These are phyloP conservation scores for Nephrocerus scutellatus DNA, from an alignment of 2,888 invertebrate genomes.

Conservation along the genomic window DNA sequence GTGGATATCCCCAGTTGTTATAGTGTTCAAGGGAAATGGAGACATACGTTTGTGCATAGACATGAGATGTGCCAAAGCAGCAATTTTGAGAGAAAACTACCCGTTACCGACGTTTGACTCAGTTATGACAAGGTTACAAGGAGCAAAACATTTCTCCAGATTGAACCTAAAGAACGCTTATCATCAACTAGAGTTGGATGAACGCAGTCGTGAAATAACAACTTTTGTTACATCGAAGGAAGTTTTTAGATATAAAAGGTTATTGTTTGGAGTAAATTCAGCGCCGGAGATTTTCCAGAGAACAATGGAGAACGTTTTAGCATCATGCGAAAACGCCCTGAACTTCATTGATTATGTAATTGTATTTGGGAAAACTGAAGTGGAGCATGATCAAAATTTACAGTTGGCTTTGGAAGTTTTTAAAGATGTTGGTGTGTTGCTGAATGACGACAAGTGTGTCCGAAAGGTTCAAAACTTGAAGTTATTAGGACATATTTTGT, in stretches of 20 bases:
- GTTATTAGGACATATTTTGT: slow-evolving; percentile 16
- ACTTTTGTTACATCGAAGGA: slow-evolving; percentile 17
- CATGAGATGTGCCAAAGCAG: slow-evolving; percentile 32
- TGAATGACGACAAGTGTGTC: slow-evolving; percentile 29
- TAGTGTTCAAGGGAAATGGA: slow-evolving; percentile 26
- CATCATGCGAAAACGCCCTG: no score
- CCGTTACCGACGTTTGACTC: slow-evolving; percentile 22
- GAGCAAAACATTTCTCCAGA: no score
- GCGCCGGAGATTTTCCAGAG: slow-evolving; percentile 24
- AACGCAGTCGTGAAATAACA: slow-evolving; percentile 15
- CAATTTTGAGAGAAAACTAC: slow-evolving; percentile 13
- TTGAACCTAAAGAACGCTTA: slow-evolving; percentile 27
- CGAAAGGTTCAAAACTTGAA: slow-evolving; percentile 11
- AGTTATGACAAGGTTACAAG: slow-evolving; percentile 19
- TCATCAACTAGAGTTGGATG: slow-evolving; percentile 25
- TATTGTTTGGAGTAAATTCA: slow-evolving; percentile 38
- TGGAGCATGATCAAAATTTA: slow-evolving; percentile 29
- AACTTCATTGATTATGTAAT: no score
- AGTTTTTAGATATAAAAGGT: slow-evolving; percentile 31
- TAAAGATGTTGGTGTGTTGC: slow-evolving; percentile 20
- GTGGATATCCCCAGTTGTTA: slow-evolving; percentile 34
- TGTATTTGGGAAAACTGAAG: no score
- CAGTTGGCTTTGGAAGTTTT: slow-evolving; percentile 21
- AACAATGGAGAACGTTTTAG: slow-evolving; percentile 27
- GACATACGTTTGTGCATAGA: slow-evolving; percentile 33